A percentile compares a stretch with the other conserved stretches of the same genome.
Conservation (phyloP, 1,140 invertebrate species). For the Theocolax elegans region DNA sequence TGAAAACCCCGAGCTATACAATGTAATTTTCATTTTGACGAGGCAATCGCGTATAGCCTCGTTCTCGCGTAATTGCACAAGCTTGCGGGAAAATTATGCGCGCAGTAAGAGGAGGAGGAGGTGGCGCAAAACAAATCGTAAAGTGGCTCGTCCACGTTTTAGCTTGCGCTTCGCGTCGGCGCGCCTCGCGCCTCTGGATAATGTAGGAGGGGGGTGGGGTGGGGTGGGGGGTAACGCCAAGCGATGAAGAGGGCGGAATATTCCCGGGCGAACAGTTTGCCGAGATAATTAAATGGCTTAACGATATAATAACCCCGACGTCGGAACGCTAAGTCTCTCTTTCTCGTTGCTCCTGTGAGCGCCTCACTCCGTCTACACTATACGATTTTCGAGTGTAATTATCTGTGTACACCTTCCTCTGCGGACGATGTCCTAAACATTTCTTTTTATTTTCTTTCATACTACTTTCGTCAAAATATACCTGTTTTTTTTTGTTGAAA, state of each 20-base stretch:
- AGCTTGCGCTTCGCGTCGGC: conserved; percentile 10
- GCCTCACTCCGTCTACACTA: no score
- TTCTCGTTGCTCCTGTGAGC: no score
- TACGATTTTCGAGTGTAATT: no score
- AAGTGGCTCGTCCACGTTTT: conserved; percentile 17
- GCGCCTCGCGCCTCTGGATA: neutral
- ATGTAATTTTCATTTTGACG: conserved; percentile 40
- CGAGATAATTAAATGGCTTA: conserved; percentile 69
- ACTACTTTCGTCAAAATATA: no score
- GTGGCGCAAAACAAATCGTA: conserved; percentile 32
- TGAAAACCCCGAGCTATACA: no score
- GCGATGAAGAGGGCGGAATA: conserved; percentile 58
- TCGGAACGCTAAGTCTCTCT: neutral
- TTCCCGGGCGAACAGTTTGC: conserved; percentile 64
- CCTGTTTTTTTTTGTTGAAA: no score
- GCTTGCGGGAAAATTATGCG: conserved; percentile 30
- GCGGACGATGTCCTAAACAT: no score
- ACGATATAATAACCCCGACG: conserved; percentile 65
- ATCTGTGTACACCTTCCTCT: no score
- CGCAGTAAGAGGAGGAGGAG: conserved; percentile 14
- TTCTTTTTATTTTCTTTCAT: no score
- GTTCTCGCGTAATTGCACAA: conserved; percentile 31
- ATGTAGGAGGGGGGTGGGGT: conserved; percentile 25
- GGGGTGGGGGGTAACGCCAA: conserved; percentile 17
- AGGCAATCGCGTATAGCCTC: conserved; percentile 15